Conservation (phyloP, 2,797 vertebrate genomes). For the Eidolon dupreanum region DNA sequence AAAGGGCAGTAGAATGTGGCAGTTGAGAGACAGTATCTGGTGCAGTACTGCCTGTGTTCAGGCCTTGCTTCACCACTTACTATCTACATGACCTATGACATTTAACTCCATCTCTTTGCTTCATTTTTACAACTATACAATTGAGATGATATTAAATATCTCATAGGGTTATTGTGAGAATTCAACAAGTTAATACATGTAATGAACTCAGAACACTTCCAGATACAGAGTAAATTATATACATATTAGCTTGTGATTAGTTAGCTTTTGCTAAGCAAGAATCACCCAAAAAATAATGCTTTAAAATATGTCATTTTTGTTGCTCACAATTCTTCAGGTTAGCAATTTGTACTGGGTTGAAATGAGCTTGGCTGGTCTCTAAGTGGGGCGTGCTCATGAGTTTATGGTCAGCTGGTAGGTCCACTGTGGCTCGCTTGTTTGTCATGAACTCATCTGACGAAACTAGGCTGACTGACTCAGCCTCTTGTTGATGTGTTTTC, state of each 20-base stretch:
- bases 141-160: background rate
- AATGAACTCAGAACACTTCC: background rate
- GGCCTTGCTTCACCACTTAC: background rate
- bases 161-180: background rate
- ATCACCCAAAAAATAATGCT: background rate
- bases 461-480: background rate
- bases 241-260: background rate
- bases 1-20: background rate
- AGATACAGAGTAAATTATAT: background rate
- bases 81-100: background rate
- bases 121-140: background rate
- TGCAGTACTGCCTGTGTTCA: background rate
- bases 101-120: background rate
- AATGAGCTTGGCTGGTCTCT: background rate
- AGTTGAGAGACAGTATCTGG: background rate
- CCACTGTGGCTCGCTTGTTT: background rate
- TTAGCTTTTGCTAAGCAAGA: background rate
- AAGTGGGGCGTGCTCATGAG: background rate
- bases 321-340: background rate
- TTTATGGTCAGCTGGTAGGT: background rate
- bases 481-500: background rate
- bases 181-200: background rate
- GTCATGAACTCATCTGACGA: background rate
- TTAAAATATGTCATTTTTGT: background rate
- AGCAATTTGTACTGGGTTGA: background rate